Base-by-base conservation (phyloP, 2,888 invertebrate species). In the Thymelicus lineola region DNA sequence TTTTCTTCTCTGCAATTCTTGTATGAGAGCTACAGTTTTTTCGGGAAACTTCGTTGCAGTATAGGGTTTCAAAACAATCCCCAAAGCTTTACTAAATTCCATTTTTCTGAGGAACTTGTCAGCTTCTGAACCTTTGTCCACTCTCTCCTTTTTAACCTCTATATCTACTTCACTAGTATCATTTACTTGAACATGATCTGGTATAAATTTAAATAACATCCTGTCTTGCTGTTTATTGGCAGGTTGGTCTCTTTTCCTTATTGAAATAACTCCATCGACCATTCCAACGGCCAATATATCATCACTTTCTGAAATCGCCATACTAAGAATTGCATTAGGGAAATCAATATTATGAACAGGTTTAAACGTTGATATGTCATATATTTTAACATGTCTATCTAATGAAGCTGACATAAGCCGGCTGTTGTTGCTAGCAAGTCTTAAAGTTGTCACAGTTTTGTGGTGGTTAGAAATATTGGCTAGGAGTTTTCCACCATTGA, bases 311-410 rank as follows among this genome's bases (percentile, higher is more conserved):
- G 96, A 95, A 68, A 96, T 94, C 36, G 96, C 98, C 82, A 99
- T 93, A 87, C 98, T 98, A 45, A 99, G 94, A 58, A 99, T 95
- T 14, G 98, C 96, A 87, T 98, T 98, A 0, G 99, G 97, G 85
- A 97, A 98, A 84, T 97, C 97, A 70, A 99, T 94, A 10, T 97
- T 97, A 81, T 99, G 98, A 0, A 98, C 97, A 4, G 96, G 95
- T 91, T 97, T 96, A 85, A 97, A 99, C 2, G 96, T 96, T 42
- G 96, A 95, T 42, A 97, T 94, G 84, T 99, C 98, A 87, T 98
- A 98, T 75, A 99, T 95, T 91, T 98, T 99, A 0, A 99, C 97
- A 90, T 98, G 98, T 74, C 98, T 96, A 87, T 99, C 99, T 69
- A 99, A 93, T 4, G 98, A 98, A 0, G 97, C 98, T 0, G 99